Percentiles rank a stretch among this genome's conserved stretches.
These are phyloP conservation scores for Tenualosa ilisha DNA, from an alignment of 2,797 vertebrate genomes.

Conservation along the genomic window DNA sequence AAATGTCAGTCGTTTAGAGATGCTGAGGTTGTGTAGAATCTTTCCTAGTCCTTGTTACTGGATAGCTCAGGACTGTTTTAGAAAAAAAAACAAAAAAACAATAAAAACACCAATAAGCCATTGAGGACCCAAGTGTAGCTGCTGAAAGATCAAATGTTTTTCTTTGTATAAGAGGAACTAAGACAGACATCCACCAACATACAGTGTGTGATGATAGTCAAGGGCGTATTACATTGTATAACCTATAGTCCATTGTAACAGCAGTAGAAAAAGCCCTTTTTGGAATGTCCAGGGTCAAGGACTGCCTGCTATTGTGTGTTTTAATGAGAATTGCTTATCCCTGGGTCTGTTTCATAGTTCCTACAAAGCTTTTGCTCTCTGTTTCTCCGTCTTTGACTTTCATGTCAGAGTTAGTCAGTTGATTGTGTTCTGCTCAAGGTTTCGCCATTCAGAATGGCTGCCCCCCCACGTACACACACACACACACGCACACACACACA, in stretches of 20 bases:
- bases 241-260: not conserved
- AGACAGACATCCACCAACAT: not conserved
- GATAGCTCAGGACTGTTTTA: too few species aligned
- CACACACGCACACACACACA: not conserved
- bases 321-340: not conserved
- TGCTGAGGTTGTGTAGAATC: not conserved
- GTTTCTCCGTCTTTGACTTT: not conserved
- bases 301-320: not conserved
- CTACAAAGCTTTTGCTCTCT: not conserved
- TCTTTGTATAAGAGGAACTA: not conserved
- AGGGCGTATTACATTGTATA: not conserved
- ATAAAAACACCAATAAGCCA: not conserved
- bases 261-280: not conserved
- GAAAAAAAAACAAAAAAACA: too few species aligned
- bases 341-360: not conserved
- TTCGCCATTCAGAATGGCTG: not conserved
- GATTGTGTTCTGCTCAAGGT: not conserved
- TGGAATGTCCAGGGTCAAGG: not conserved
- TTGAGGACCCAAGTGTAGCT: not conserved
- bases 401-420: not conserved
- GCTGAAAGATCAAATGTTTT: not conserved
- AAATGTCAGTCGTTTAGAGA: not conserved
- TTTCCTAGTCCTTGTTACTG: too few species aligned
- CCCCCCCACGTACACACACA: too few species aligned
- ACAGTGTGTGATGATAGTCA: not conserved